phyloP scores from a whole-genome alignment of 2,888 invertebrate genomes.

The Alentia gelatinosa region DNA sequence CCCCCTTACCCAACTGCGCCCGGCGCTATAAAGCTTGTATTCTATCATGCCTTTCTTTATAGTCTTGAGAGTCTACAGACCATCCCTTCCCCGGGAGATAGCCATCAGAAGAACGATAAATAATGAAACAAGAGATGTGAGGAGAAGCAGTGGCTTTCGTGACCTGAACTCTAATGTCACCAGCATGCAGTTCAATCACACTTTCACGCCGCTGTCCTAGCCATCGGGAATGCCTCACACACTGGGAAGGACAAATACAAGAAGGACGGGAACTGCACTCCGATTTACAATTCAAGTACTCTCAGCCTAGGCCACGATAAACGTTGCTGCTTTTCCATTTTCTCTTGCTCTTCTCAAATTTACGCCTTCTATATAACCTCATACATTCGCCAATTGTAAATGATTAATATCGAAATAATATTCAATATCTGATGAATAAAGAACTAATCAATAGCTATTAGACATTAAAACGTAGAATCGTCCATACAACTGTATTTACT shows the following conservation, averaged over 20 bases:
- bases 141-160: slow-evolving; percentile 26
- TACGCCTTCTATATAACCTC: no score
- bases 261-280: neutral
- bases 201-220: neutral
- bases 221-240: slow-evolving; percentile 14
- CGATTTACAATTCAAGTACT: slow-evolving; percentile 35
- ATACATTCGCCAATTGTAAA: no score
- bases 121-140: slow-evolving; percentile 49
- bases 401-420: no score
- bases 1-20: neutral
- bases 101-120: slow-evolving; percentile 44
- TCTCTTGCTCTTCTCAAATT: no score
- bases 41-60: slow-evolving; percentile 30
- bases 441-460: no score
- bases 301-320: neutral
- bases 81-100: slow-evolving; percentile 12
- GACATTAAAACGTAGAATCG: no score
- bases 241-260: neutral
- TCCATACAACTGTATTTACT: no score
- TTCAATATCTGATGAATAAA: no score
- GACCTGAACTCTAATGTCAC: slow-evolving; percentile 44
- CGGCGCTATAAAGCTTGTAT: slow-evolving; percentile 5
- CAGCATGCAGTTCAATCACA: slow-evolving; percentile 15
- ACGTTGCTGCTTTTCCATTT: no score
- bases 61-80: slow-evolving; percentile 33